Conservation (phyloP, 1,140 invertebrate species). For the Drosophila takahashii region DNA sequence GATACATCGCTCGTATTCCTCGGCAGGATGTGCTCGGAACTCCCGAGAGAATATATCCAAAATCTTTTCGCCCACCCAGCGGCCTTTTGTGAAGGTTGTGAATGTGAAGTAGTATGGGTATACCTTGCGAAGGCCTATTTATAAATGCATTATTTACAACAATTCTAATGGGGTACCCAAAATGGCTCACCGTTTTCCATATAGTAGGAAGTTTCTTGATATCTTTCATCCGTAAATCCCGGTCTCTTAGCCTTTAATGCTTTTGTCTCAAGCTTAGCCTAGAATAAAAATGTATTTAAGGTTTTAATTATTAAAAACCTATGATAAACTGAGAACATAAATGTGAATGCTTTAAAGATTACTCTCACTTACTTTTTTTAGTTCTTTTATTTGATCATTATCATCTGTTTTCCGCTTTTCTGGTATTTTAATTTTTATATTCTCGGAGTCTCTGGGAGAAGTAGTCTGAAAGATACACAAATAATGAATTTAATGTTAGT, state of each 20-base stretch:
- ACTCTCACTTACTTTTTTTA: slow-evolving; percentile 88
- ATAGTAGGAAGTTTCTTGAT: slow-evolving; percentile 98
- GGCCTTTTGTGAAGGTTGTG: slow-evolving; percentile 98
- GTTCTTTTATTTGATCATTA: slow-evolving; percentile 87
- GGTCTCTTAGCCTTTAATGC: slow-evolving; percentile 96
- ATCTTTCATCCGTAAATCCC: slow-evolving; percentile 95
- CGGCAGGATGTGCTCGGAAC: slow-evolving; percentile 96
- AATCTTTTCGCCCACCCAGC: slow-evolving; percentile 98
- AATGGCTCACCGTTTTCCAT: slow-evolving; percentile 95
- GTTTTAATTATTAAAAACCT: not conserved
- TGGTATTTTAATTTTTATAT: slow-evolving; percentile 87
- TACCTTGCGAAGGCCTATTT: slow-evolving; percentile 97
- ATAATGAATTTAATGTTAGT: not conserved
- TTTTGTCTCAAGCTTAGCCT: slow-evolving; percentile 97
- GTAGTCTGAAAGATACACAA: slow-evolving; percentile 44
- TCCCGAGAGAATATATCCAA: slow-evolving; percentile 97
- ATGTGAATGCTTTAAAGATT: not conserved
- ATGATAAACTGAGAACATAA: not conserved
- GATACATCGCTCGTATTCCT: slow-evolving; percentile 96
- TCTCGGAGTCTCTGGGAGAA: slow-evolving; percentile 84
- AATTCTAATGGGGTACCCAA: too few relatives aligned
- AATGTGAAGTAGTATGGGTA: slow-evolving; percentile 99
- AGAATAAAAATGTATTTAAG: not conserved
- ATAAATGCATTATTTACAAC: slow-evolving; percentile 6
- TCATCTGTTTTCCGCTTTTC: slow-evolving; percentile 89